Conservation (phyloP, 2,888 invertebrate species). For the Hesperia comma region DNA sequence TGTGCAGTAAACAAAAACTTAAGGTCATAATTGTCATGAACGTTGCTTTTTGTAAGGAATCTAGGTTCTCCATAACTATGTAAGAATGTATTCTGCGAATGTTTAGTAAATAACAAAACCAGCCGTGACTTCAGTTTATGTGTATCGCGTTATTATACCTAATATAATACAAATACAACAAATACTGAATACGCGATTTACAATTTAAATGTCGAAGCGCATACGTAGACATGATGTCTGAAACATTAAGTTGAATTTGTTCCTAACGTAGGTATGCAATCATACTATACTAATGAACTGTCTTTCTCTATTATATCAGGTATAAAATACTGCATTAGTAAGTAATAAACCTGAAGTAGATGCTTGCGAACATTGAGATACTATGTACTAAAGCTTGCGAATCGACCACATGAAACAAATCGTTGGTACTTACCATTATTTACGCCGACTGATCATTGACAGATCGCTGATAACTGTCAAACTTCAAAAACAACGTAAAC, state of each 20-base stretch:
- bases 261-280: not conserved
- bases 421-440: slow-evolving; percentile 29
- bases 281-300: no score
- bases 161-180: slow-evolving; percentile 18
- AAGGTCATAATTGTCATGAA: slow-evolving; percentile 10
- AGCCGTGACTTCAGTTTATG: slow-evolving; percentile 35
- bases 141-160: slow-evolving; percentile 20
- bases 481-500: slow-evolving; percentile 28
- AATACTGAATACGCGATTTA: slow-evolving; percentile 40
- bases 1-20: slow-evolving; percentile 21
- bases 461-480: slow-evolving; percentile 21
- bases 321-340: no score
- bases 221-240: slow-evolving; percentile 8
- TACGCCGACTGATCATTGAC: slow-evolving; percentile 18
- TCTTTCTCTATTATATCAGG: no score
- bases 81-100: slow-evolving; percentile 4
- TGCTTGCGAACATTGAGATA: not conserved
- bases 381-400: no score
- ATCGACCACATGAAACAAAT: slow-evolving; percentile 6
- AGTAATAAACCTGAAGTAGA: not conserved
- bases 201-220: slow-evolving; percentile 45
- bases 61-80: not conserved
- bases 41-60: slow-evolving; percentile 1
- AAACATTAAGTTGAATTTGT: not conserved
- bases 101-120: slow-evolving; percentile 29